Base-by-base conservation (phyloP, 2,113 vertebrate species). In the Recurvirostra avosetta region DNA sequence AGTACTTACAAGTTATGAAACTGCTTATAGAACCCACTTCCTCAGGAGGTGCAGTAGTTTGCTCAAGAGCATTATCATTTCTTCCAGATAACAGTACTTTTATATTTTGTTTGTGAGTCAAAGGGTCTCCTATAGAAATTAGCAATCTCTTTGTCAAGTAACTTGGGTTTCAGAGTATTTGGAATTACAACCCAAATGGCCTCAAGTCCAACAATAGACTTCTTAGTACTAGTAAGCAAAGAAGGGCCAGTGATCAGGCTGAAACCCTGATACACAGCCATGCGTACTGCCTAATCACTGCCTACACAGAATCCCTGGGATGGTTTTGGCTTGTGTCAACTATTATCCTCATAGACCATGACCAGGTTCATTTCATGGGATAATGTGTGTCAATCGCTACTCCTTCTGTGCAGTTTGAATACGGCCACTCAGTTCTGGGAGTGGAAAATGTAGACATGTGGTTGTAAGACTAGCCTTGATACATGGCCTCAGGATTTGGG, bases 381-480 rank as follows among this genome's bases (percentile, higher is more conserved):
- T 18, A 38, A 5, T 18, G 34, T 50, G 18, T 40, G 19, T 79
- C 59, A 45, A 4, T 12, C 0, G 0, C 19, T 52, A 7, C 45
- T 73, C 9, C 36, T 85, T 5, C 36, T n/a, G 45, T 47, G 29
- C 20, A 67, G 53, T 53, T 67, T 67, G 38, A 67, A 86, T 59
- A 26, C 2, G 9, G 67, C 7, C 6, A 38, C 25, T 9, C 5
- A 47, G 15, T 47, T 66, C 61, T 67, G 27, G 50, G 15, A 30
- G 8, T 17, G 8, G 52, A 86, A 86, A 73, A 73, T 21, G 3
- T 10, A 40, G 25, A 40, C 4, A 14, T 15, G 29, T 29, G 11
- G 15, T 30, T 78, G 16, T 66, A 12, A 86, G 34, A 8, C 61
- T 67, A 74, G 14, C 16, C 29, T 18, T 52, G 53, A 45, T 27